These are phyloP conservation scores for Leptura quadrifasciata DNA, from an alignment of 2,888 invertebrate species.

Conservation along the genomic window DNA sequence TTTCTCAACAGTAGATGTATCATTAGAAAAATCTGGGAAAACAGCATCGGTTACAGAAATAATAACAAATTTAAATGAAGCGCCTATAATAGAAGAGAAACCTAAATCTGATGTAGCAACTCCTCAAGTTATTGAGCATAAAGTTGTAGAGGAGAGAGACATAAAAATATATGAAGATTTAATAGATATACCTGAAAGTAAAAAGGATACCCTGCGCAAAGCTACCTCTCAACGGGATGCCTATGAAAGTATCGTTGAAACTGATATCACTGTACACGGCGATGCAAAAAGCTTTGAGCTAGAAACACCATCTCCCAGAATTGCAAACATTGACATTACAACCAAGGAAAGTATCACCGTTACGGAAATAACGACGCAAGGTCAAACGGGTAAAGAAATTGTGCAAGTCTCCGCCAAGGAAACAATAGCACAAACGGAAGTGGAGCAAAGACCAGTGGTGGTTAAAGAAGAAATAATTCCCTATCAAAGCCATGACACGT, in stretches of 20 bases:
- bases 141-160: constrained; percentile 49
- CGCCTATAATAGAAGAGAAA: constrained; percentile 53
- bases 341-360: constrained; percentile 71
- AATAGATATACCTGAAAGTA: constrained; percentile 62
- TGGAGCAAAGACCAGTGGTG: constrained; percentile 73
- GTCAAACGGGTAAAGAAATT: constrained; percentile 71
- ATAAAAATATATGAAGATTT: constrained; percentile 58
- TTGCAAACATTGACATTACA: constrained; percentile 65
- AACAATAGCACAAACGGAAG: constrained; percentile 72
- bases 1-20: constrained; percentile 63
- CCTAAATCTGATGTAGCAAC: constrained; percentile 50
- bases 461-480: constrained; percentile 70
- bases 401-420: constrained; percentile 72
- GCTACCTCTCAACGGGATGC: constrained; percentile 70
- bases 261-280: constrained; percentile 64
- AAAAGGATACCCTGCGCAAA: constrained; percentile 60
- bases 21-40: constrained; percentile 65
- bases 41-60: constrained; percentile 68
- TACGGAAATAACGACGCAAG: constrained; percentile 69
- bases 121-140: constrained; percentile 47
- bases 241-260: constrained; percentile 71
- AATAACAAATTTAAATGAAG: constrained; percentile 70
- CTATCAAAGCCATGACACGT: constrained; percentile 67
- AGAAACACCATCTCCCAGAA: constrained; percentile 63
- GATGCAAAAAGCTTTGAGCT: constrained; percentile 55